Evolutionary conservation across 2,797 vertebrate genomes (phyloP).

Genomic region (Diplodus puntazzo): DNA sequence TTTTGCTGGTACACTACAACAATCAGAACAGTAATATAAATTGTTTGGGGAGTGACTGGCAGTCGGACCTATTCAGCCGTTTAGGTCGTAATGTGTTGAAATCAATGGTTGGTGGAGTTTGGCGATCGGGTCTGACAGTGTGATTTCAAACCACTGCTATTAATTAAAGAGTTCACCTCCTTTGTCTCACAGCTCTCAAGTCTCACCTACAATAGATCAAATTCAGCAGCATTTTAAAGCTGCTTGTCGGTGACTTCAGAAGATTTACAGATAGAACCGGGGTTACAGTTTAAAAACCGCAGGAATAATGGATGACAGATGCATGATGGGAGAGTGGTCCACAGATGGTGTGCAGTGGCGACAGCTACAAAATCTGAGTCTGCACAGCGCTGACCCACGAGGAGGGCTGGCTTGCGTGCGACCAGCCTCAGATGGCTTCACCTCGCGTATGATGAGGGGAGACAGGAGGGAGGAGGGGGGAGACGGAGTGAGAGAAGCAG

Average conservation of each 20-base stretch:
- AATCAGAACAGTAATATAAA: too few relatives aligned
- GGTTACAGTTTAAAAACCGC: conserved; percentile 12
- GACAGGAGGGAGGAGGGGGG: conserved; percentile 56
- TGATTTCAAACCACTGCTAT: background rate
- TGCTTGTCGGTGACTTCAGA: background rate
- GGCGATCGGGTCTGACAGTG: background rate
- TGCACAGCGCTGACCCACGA: conserved; percentile 50
- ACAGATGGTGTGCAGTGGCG: background rate
- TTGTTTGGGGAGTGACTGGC: too few relatives aligned
- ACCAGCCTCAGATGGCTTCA: conserved; percentile 67
- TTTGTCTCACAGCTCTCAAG: background rate
- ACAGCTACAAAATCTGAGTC: conserved; percentile 39
- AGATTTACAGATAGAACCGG: conserved; percentile 8
- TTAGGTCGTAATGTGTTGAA: too few relatives aligned
- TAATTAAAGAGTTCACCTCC: background rate
- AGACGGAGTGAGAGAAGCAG: conserved; percentile 52
- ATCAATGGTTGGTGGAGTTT: background rate
- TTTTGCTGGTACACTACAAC: too few relatives aligned
- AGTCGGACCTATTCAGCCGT: too few relatives aligned
- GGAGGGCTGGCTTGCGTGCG: conserved; percentile 58
- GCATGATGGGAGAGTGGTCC: conserved; percentile 28
- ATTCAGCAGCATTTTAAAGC: too few relatives aligned
- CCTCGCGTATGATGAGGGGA: conserved; percentile 63
- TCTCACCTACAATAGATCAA: too few relatives aligned
- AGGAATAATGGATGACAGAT: conserved; percentile 42